Base-by-base conservation (phyloP, 1,140 invertebrate species). In the Drosophila rhopaloa region DNA sequence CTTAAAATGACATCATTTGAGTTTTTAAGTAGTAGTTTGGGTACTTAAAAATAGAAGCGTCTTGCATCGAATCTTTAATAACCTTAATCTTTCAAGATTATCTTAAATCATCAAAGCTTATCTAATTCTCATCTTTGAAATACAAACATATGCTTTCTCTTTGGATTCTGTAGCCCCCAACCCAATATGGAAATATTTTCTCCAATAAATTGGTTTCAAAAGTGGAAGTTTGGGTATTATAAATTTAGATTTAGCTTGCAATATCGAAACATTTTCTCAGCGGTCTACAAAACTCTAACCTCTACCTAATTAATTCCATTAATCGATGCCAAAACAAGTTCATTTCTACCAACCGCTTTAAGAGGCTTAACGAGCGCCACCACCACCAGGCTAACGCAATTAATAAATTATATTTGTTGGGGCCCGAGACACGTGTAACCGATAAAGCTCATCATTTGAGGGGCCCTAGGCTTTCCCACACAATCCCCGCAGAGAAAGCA, bases 371-470 rank as follows among this genome's bases (percentile, higher is more conserved):
- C 41, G 57, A 66, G 62, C 44, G 44, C 50, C 43, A 57, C 71
- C 71, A 65, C 32, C 57, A 35, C 32, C 24, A 11, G 29, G 40
- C 40, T 56, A 73, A 66, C 51, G 72, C 56, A 74, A 74, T 85
- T 67, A 76, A 76, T 83, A 77, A 68, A 81, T 67, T 50, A 46
- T 61, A 53, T 66, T 67, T 74, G 60, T n/a, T 19, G 81, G 47
- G 54, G 41, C 37, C 43, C 47, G 57, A 71, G 65, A 85, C 82
- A 85, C 81, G 82, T 86, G 81, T 75, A 86, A 86, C 66, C 81
- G 53, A 80, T 74, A 57, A 70, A 55, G 70, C 56, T 74, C 59
- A 62, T 61, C 43, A 44, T 19, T 38, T 10, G 51, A 35, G 50
- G 24, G 29, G 40, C 61, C 54, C 41, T 74, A 56, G 77, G 79